Base-by-base conservation (phyloP, 2,888 invertebrate genomes). In the Lordiphosa fenestrarum region DNA sequence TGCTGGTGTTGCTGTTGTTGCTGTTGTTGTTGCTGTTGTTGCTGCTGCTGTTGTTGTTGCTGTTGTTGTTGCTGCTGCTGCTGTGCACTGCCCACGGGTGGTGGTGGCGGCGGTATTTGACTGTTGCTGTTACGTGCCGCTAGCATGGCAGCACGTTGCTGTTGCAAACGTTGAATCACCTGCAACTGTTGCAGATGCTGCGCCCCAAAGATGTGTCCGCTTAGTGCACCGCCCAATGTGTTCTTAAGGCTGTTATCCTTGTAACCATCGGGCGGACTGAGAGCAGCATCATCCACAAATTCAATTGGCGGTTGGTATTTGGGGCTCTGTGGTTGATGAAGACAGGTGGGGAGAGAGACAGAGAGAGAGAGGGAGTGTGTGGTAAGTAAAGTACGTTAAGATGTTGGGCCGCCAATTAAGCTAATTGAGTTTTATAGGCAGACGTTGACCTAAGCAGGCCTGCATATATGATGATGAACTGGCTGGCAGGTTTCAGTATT, bases 261-360 rank as follows among this genome's bases (percentile, higher is more conserved):
- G 90, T 96, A 96, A 7, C 96, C 96, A 87, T 96, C 96, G 9
- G 96, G 96, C 21, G 96, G 96, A 87, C 96, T 96, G 59, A 96
- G 92, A 4, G 96, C 96, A 39, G 96, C 95, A 66, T 94, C 93
- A 88, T 95, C 95, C 60, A 94, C 93, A 87, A 93, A 93, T 89
- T 95, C 95, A 85, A 93, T 91, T 37, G 93, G 93, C 35, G 93
- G 93, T 65, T 92, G 92, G 89, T 93, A 94, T 85, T 92, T 92
- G 46, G 92, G 91, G 73, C 91, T 91, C 88, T 91, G 88, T 6
- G 25, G 25, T 25, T 25, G 25, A 25, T 3, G 53, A 57, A 48
- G 15, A 41, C 36, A 33, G 10, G 0, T 5, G 51, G 19, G 6
- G 4, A 40, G 6, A 49, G 10, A n/a, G 4, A 47, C 33, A 21